Percentiles rank a stretch among this genome's conserved stretches.
Evolutionary conservation across 2,888 invertebrate species (phyloP).

Genomic region (Dicycla oo): DNA sequence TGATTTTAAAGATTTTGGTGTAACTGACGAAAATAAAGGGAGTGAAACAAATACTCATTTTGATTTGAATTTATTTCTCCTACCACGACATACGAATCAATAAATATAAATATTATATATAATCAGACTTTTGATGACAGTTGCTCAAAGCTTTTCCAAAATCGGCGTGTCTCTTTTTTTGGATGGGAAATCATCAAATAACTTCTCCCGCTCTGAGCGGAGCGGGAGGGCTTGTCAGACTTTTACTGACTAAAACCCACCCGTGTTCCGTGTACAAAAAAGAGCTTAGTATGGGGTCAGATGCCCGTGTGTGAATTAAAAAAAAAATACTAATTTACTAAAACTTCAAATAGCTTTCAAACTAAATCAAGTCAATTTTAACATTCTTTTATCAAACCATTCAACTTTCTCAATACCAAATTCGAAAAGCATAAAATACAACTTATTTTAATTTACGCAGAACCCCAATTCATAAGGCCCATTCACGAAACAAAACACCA

Average conservation of each 20-base stretch:
- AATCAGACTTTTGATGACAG: too few relatives aligned
- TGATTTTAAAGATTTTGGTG: constrained; percentile 10
- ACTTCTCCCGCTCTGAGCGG: too few relatives aligned
- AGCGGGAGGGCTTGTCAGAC: too few relatives aligned
- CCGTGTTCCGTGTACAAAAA: too few relatives aligned
- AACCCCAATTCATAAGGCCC: background rate
- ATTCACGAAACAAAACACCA: constrained; percentile 41
- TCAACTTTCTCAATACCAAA: constrained; percentile 5
- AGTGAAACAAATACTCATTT: background rate
- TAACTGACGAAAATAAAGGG: constrained; percentile 7
- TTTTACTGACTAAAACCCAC: too few relatives aligned
- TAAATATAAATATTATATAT: background rate
- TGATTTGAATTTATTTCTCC: background rate
- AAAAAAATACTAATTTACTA: background rate
- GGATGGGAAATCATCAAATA: too few relatives aligned
- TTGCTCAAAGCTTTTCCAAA: constrained; percentile 1
- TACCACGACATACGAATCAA: background rate
- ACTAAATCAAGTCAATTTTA: background rate
- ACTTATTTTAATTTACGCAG: constrained; percentile 20
- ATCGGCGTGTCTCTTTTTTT: too few relatives aligned
- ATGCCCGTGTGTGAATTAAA: too few relatives aligned
- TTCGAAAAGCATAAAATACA: constrained; percentile 15
- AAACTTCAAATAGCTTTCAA: background rate
- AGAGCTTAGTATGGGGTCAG: too few relatives aligned
- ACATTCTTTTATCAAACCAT: constrained; percentile 5